phyloP scores from a whole-genome alignment of 2,113 vertebrate species.

The human region DNA sequence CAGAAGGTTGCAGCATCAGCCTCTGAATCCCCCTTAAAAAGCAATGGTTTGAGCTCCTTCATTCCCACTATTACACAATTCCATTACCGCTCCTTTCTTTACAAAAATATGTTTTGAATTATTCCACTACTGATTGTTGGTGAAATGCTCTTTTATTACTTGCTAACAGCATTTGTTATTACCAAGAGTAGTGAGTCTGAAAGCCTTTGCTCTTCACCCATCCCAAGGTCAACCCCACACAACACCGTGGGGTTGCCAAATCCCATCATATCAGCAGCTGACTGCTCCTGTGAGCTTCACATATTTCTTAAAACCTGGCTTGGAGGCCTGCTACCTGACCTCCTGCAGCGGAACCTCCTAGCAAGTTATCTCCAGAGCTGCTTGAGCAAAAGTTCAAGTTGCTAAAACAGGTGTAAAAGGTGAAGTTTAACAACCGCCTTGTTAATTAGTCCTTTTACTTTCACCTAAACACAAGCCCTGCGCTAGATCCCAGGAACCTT shows the following conservation, averaged over 20 bases:
- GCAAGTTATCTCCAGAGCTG: not conserved
- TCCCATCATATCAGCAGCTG: not conserved
- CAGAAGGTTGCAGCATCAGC: not conserved
- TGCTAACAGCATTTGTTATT: not conserved
- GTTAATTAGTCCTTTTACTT: not conserved
- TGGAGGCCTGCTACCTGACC: not conserved
- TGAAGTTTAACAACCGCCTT: not conserved
- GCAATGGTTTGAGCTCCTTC: not conserved
- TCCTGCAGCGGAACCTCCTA: not conserved
- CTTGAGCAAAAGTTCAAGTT: not conserved
- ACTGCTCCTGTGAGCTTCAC: not conserved
- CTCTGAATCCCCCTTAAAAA: conserved; percentile 30
- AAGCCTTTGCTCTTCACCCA: not conserved
- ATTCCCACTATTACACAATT: not conserved
- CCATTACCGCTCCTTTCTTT: conserved; percentile 17
- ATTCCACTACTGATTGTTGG: not conserved
- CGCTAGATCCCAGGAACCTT: not conserved
- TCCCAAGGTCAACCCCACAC: not conserved
- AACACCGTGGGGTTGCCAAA: not conserved
- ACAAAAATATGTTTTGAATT: conserved; percentile 46
- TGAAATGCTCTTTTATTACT: conserved; percentile 43
- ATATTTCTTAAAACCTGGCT: not conserved
- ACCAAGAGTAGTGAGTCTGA: not conserved
- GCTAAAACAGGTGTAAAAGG: not conserved
- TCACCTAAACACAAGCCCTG: not conserved